phyloP scores from a whole-genome alignment of 2,797 vertebrate genomes.

The Poecilia velifera region DNA sequence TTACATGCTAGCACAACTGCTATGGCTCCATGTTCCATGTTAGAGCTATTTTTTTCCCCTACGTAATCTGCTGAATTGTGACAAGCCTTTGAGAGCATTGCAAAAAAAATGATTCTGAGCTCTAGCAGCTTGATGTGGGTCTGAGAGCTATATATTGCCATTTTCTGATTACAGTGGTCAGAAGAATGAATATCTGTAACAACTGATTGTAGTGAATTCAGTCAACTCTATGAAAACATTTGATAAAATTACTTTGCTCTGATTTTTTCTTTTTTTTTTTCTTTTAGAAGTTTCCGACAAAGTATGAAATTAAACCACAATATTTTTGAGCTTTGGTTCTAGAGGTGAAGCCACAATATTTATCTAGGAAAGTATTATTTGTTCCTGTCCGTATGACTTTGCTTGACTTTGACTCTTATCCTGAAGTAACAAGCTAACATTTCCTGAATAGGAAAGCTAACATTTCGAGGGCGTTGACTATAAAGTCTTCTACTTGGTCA shows the following conservation, averaged over 20 bases:
- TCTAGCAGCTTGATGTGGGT: background rate
- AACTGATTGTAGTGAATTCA: background rate
- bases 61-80: background rate
- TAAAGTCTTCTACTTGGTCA: too few species aligned
- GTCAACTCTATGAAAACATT: background rate
- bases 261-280: background rate
- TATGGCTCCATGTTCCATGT: background rate
- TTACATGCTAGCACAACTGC: background rate
- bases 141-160: background rate
- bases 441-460: too few species aligned
- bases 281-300: too few species aligned
- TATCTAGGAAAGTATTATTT: too few species aligned
- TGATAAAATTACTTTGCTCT: background rate
- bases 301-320: too few species aligned
- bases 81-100: background rate
- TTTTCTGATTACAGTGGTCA: background rate
- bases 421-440: too few species aligned
- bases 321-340: too few species aligned
- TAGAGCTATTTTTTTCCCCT: background rate
- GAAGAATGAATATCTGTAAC: background rate
- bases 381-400: too few species aligned
- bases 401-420: too few species aligned
- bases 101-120: background rate
- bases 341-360: too few species aligned
- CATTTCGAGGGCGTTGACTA: too few species aligned